Conservation (phyloP, 1,140 invertebrate genomes). For the Dreissena polymorpha region DNA sequence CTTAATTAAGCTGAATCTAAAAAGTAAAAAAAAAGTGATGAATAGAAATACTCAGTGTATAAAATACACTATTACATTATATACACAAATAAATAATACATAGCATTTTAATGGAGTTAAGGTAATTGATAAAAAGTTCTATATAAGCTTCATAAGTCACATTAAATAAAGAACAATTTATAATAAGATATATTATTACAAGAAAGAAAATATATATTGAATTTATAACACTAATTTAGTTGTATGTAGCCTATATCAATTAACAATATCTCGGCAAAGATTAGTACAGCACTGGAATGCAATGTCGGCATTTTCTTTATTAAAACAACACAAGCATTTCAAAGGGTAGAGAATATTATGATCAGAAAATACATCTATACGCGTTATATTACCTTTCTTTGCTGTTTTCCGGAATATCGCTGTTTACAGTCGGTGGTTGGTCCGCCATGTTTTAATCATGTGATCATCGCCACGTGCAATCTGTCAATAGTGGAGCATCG, state of each 20-base stretch:
- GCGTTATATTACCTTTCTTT: not conserved
- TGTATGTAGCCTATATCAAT: not conserved
- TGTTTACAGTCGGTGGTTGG: conserved; percentile 22
- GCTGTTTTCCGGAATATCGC: not conserved
- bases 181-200: too few relatives aligned
- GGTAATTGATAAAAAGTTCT: too few relatives aligned
- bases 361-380: not conserved
- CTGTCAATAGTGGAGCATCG: too few relatives aligned
- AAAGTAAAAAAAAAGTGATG: conserved; percentile 25
- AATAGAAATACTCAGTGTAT: too few relatives aligned
- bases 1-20: conserved; percentile 70
- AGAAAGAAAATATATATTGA: too few relatives aligned
- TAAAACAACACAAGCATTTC: not conserved
- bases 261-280: not conserved
- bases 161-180: too few relatives aligned
- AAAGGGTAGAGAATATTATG: not conserved
- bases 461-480: not conserved
- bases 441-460: conserved; percentile 45
- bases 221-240: too few relatives aligned
- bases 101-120: too few relatives aligned
- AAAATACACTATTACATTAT: not conserved
- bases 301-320: not conserved
- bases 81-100: too few relatives aligned
- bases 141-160: too few relatives aligned
- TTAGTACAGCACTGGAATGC: not conserved